Evolutionary conservation across 2,113 vertebrate genomes (phyloP), one percentile per base, ranked within the genome.

Genomic region (Riparia riparia): DNA sequence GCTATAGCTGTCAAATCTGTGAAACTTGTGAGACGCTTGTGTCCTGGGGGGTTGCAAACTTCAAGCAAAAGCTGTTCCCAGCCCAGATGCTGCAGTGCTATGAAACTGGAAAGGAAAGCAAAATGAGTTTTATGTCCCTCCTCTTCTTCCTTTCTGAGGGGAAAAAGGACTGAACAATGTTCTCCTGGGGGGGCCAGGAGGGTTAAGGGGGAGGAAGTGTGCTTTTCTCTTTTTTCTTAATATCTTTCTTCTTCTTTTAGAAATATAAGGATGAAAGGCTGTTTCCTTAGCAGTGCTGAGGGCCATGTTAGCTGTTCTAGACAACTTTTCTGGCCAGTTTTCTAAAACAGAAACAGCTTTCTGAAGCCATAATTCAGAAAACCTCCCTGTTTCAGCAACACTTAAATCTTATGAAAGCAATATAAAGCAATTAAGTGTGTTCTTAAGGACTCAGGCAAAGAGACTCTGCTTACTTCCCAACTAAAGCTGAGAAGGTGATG

Each of bases 301-400:
- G 39, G 51, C 60, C 51, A 22, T 17, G 47, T 73, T 81, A 89
- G 29, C 34, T 83, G n/a, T 51, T 95, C 71, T 76, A 90, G 82
- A 88, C 57, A 88, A 82, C 61, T 31, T 95, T 70, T 85, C 79
- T 70, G 42, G 68, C 74, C 94, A 80, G 63, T 66, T 82, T 93
- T 92, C 44, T 82, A 42, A 82, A 96, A 50, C 4, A 10, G 63
- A 93, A 96, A 93, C 72, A 72, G 20, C 64, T 65, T 86, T 86
- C 82, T 58, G 54, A 95, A 95, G 60, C 32, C 45, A 51, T 90
- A 83, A 89, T 70, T 83, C 51, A 83, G 82, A 76, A 93, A 89
- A 47, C 34, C 26, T 90, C 66, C 32, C 29, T 2, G 0, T 74
- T 93, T 79, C 84, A 95, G 51, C 88, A 92, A 81, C 4, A 81